phyloP scores from a whole-genome alignment of 1,140 invertebrate genomes.

The Macrocentrus cingulum region DNA sequence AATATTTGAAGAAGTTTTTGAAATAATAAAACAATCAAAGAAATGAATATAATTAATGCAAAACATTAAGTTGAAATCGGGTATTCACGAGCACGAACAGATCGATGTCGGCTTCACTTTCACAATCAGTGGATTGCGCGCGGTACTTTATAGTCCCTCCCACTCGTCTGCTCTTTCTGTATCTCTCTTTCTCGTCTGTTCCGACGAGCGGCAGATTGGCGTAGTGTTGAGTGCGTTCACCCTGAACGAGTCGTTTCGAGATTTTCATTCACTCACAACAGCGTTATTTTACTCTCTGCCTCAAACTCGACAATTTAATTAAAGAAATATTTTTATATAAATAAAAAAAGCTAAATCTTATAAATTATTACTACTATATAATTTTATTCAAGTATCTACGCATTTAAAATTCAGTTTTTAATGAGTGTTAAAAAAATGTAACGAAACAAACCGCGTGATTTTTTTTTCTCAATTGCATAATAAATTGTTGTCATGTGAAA shows the following conservation, averaged over 20 bases:
- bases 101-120: constrained; percentile 40
- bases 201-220: constrained; percentile 1
- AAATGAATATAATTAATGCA: background rate
- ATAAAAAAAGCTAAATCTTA: too few species aligned
- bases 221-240: constrained; percentile 41
- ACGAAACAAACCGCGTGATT: too few species aligned
- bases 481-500: too few species aligned
- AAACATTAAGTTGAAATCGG: background rate
- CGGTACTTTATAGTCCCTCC: constrained; percentile 14
- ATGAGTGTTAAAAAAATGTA: too few species aligned
- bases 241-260: constrained; percentile 29
- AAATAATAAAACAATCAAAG: background rate
- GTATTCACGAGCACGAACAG: constrained; percentile 30
- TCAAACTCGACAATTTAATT: too few species aligned
- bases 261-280: constrained; percentile 14
- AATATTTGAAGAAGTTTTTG: too few species aligned
- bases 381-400: too few species aligned
- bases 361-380: too few species aligned
- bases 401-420: too few species aligned
- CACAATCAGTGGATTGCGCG: constrained; percentile 30
- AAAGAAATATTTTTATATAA: background rate
- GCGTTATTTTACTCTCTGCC: background rate
- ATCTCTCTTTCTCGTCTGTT: constrained; percentile 12
- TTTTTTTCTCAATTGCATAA: too few species aligned
- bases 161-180: constrained; percentile 23